A percentile compares a stretch with the other conserved stretches of the same genome.
phyloP scores from a whole-genome alignment of 2,113 vertebrate species.

The Megatriorchis doriae region DNA sequence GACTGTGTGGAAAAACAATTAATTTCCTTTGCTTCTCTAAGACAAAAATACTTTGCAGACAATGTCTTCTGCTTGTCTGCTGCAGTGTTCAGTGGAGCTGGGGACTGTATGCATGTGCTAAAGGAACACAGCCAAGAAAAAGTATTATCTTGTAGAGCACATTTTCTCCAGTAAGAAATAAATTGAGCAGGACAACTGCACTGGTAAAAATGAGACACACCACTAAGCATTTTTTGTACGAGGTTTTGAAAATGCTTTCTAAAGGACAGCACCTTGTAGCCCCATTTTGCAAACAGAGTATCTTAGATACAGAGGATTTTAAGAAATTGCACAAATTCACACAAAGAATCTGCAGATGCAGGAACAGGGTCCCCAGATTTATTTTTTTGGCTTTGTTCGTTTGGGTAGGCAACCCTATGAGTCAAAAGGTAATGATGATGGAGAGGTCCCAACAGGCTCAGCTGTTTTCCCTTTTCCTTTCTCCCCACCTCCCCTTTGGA shows the following conservation, averaged over 20 bases:
- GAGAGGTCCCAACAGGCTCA: neutral
- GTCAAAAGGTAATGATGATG: neutral
- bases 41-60: neutral
- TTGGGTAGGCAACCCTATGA: neutral
- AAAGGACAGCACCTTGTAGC: neutral
- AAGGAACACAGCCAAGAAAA: slow-evolving; percentile 42
- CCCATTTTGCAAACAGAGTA: neutral
- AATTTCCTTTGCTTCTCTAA: neutral
- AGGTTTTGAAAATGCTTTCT: slow-evolving; percentile 5
- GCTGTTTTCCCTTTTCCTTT: neutral
- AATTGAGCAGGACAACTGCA: slow-evolving; percentile 21
- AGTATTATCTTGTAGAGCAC: slow-evolving; percentile 8
- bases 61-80: slow-evolving; percentile 16
- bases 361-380: neutral
- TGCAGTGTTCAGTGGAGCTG: neutral
- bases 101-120: neutral
- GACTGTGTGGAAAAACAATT: slow-evolving; percentile 13
- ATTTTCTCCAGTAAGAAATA: slow-evolving; percentile 53
- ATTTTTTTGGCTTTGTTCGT: neutral
- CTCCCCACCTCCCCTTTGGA: neutral
- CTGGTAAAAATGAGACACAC: neutral
- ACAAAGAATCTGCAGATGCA: neutral
- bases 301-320: neutral
- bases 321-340: neutral
- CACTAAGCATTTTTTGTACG: neutral